Base-by-base conservation (phyloP, 2,113 vertebrate genomes). In the Mastomys natalensis region DNA sequence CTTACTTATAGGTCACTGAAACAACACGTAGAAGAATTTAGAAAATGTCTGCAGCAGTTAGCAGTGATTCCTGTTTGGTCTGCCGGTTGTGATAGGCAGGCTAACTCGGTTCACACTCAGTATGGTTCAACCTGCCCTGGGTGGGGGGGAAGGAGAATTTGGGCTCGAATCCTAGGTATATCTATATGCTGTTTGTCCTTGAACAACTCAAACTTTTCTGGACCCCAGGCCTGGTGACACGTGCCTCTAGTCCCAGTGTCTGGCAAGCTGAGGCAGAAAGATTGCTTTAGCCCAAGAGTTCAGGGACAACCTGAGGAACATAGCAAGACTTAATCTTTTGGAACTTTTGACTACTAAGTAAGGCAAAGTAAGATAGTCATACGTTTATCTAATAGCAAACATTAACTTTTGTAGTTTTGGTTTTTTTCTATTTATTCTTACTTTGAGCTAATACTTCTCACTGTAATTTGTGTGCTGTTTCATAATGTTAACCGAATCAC, bases 1-100 rank as follows among this genome's bases (percentile, higher is more conserved):
- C 76, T 85, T 80, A 70, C 66, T 89, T 43, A n/a, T 16, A 26
- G 48, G 86, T 55, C 92, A 64, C 31, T 22, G 26, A 94, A 86
- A 74, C 66, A 34, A 26, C 10, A 76, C 31, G 1, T 7, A 5
- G 15, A 80, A 78, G 19, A 89, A 81, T 72, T 66, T 86, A 1
- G n/a, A 16, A 51, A 73, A 8, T 4, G 16, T 31, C 48, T 6
- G 48, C 51, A 81, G 77, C 51, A 43, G 43, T 4, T 6, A 62
- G 45, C 17, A 2, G 29, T 78, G 43, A 48, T 9, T 51, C 55
- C 72, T 55, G 26, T 11, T 45, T 89, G 45, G 2, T 17, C 62
- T 31, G 5, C 8, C 10, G 10, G 51, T 11, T 11, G 51, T 51
- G 51, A 51, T 51, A 51, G 51, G 51, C 51, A 26, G 37, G 24